A percentile compares a stretch with the other conserved stretches of the same genome.
These are phyloP conservation scores for Acanthosepion esculentum DNA, from an alignment of 2,888 invertebrate genomes.

Conservation along the genomic window DNA sequence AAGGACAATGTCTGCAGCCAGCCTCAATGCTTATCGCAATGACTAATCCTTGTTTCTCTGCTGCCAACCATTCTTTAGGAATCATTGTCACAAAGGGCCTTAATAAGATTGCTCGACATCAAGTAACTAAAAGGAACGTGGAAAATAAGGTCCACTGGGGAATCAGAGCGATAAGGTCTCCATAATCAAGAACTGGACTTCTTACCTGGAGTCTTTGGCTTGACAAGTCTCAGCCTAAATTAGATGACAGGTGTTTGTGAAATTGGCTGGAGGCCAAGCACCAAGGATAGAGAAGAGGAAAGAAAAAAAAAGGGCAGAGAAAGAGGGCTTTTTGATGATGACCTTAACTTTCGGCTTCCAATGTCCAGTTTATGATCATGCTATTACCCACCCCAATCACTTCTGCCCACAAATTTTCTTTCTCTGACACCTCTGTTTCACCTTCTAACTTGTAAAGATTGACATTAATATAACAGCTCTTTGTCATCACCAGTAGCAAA, in stretches of 20 bases:
- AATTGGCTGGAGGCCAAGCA: neutral
- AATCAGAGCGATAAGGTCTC: neutral
- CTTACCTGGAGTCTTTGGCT: neutral
- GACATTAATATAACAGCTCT: constrained; percentile 4
- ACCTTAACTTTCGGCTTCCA: neutral
- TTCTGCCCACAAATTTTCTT: neutral
- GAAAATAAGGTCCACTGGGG: constrained; percentile 33
- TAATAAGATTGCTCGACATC: constrained; percentile 33
- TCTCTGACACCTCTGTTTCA: neutral
- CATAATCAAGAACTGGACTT: constrained; percentile 18
- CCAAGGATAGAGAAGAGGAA: neutral
- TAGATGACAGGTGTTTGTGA: constrained; percentile 22
- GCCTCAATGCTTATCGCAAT: neutral
- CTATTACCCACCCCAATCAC: neutral
- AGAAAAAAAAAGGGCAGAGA: neutral
- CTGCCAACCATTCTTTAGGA: neutral
- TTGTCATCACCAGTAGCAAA: neutral
- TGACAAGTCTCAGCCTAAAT: constrained; percentile 12
- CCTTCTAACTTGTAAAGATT: neutral
- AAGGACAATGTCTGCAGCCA: neutral
- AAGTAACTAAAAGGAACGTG: neutral
- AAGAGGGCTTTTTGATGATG: neutral
- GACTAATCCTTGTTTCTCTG: neutral
- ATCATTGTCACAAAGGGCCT: constrained; percentile 33
- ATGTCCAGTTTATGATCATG: neutral